Evolutionary conservation across 1,140 invertebrate genomes (phyloP).

Genomic region (Aporrectodea caliginosa): DNA sequence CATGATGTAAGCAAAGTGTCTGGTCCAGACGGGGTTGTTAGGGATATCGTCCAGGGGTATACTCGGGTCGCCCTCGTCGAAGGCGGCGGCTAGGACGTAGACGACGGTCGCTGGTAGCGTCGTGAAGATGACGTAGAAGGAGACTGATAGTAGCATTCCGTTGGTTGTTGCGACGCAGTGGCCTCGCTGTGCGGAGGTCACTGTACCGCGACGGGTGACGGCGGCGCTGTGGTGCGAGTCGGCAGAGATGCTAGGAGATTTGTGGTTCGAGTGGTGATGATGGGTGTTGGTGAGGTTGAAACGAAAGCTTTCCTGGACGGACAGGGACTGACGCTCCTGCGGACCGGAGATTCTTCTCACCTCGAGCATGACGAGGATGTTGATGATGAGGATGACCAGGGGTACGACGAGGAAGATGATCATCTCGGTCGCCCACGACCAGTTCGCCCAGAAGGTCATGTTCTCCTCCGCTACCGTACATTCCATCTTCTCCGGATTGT

Average conservation of each 20-base stretch:
- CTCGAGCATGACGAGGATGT: slow-evolving; percentile 50
- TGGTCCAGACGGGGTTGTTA: slow-evolving; percentile 41
- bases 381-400: slow-evolving; percentile 47
- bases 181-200: slow-evolving; percentile 33
- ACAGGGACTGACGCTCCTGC: too few species aligned
- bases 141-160: slow-evolving; percentile 49
- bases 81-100: slow-evolving; percentile 41
- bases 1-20: slow-evolving; percentile 43
- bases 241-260: too few species aligned
- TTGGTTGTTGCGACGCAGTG: slow-evolving; percentile 43
- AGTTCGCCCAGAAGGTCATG: slow-evolving; percentile 36
- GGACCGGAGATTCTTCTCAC: slow-evolving; percentile 34
- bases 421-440: slow-evolving; percentile 50
- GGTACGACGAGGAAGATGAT: slow-evolving; percentile 48
- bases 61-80: background rate
- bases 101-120: slow-evolving; percentile 49
- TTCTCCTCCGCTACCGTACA: slow-evolving; percentile 30
- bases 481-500: slow-evolving; percentile 32
- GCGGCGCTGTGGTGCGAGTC: slow-evolving; percentile 29
- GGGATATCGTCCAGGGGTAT: slow-evolving; percentile 33
- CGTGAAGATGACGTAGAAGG: slow-evolving; percentile 53
- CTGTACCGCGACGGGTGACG: background rate
- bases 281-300: too few species aligned
- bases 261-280: too few species aligned
- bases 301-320: too few species aligned